These are phyloP conservation scores for Cartodere bifasciata DNA, from an alignment of 2,888 invertebrate genomes.

Conservation along the genomic window DNA sequence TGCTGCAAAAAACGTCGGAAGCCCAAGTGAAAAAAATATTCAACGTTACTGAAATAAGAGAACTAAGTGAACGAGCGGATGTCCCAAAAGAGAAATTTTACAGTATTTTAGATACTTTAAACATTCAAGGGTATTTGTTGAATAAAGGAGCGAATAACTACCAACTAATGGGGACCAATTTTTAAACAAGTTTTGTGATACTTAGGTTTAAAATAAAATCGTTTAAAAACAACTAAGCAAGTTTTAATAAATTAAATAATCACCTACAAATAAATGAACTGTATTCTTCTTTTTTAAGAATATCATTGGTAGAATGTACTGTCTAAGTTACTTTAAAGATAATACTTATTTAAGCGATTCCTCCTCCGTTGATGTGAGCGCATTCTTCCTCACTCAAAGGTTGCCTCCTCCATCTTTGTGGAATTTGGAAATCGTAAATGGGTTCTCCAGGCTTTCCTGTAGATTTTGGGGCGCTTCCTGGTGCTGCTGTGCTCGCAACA, in stretches of 20 bases:
- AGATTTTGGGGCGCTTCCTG: too few relatives aligned
- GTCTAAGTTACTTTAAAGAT: too few relatives aligned
- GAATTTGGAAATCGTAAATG: slow-evolving; percentile 32
- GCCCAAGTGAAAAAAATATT: slow-evolving; percentile 58
- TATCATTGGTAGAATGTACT: too few relatives aligned
- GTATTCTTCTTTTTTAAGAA: too few relatives aligned
- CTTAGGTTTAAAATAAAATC: too few relatives aligned
- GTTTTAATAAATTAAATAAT: too few relatives aligned
- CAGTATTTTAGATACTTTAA: slow-evolving; percentile 63
- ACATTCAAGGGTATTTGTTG: slow-evolving; percentile 73
- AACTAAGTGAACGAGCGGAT: slow-evolving; percentile 53
- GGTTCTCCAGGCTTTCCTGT: slow-evolving; percentile 16
- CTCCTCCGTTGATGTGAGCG: slow-evolving; percentile 32
- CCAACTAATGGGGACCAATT: slow-evolving; percentile 23
- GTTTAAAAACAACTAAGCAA: too few relatives aligned
- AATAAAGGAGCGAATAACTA: slow-evolving; percentile 49
- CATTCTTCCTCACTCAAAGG: slow-evolving; percentile 30
- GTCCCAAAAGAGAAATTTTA: slow-evolving; percentile 52
- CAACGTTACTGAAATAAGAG: slow-evolving; percentile 60
- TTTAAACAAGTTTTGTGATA: too few relatives aligned
- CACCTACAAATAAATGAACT: too few relatives aligned
- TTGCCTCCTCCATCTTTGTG: slow-evolving; percentile 26
- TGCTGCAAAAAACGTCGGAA: slow-evolving; percentile 52
- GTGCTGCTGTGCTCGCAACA: too few relatives aligned
- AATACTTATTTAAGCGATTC: slow-evolving; percentile 17